Percentiles rank a stretch among this genome's conserved stretches.
These are phyloP conservation scores for Corythornis vintsioides DNA, from an alignment of 2,113 vertebrate genomes.

Conservation along the genomic window DNA sequence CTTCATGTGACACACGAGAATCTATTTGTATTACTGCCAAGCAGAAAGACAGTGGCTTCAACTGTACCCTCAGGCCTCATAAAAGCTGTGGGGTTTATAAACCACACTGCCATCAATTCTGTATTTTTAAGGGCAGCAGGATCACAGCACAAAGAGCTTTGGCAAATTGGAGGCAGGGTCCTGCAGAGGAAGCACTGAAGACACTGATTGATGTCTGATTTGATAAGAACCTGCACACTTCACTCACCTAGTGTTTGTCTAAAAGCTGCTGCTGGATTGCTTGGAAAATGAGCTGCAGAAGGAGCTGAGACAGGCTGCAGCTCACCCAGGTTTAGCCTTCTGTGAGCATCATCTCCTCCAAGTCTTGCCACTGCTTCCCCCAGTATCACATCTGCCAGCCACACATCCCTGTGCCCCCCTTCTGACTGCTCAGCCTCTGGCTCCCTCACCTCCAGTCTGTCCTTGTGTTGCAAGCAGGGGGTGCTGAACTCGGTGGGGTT, in stretches of 20 bases:
- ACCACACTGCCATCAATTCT: background rate
- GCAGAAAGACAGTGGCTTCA: constrained; percentile 26
- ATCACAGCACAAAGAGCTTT: background rate
- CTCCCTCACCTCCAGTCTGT: background rate
- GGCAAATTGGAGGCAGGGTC: constrained; percentile 24
- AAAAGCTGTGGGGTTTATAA: constrained; percentile 21
- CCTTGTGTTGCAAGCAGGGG: background rate
- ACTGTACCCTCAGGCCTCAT: background rate
- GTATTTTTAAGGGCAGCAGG: constrained; percentile 22
- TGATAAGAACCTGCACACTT: background rate
- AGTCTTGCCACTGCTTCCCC: background rate
- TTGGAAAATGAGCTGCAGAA: background rate
- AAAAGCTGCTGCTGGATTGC: background rate
- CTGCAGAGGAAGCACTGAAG: constrained; percentile 32
- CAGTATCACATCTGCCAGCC: background rate
- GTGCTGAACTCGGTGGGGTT: rapidly evolving
- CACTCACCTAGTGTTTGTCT: background rate
- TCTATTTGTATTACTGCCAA: constrained; percentile 36
- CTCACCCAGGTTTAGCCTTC: background rate
- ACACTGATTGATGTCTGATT: constrained; percentile 19
- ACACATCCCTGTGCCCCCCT: rapidly evolving
- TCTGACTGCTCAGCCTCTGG: background rate
- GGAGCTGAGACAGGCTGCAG: background rate
- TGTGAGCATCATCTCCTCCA: background rate
- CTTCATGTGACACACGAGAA: background rate